A percentile compares a stretch with the other conserved stretches of the same genome.
Evolutionary conservation across 2,888 invertebrate species (phyloP).

Genomic region (Synanthedon vespiformis): DNA sequence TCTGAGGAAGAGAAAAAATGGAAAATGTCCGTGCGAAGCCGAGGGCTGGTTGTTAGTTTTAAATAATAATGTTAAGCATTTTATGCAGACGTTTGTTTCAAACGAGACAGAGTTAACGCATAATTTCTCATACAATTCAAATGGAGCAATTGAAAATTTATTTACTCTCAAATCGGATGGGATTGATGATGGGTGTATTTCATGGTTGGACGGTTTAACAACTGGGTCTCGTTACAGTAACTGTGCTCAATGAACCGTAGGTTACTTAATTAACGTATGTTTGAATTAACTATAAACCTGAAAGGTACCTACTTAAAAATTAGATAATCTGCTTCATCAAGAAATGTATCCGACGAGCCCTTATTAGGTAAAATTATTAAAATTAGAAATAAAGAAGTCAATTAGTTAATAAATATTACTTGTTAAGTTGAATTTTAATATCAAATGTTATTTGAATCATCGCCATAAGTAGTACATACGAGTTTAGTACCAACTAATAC

Average conservation of each 20-base stretch:
- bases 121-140: slow-evolving; percentile 19
- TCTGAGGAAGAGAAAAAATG: too few species aligned
- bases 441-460: too few species aligned
- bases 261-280: slow-evolving; percentile 7
- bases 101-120: neutral
- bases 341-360: too few species aligned
- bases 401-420: too few species aligned
- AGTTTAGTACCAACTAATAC: too few species aligned
- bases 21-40: too few species aligned
- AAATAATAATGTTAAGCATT: neutral
- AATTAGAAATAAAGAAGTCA: too few species aligned
- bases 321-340: too few species aligned
- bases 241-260: slow-evolving; percentile 25
- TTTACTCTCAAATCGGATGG: slow-evolving; percentile 10
- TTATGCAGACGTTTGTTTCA: neutral
- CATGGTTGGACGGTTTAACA: slow-evolving; percentile 21
- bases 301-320: too few species aligned
- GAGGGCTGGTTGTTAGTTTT: neutral
- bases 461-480: too few species aligned
- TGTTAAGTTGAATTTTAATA: too few species aligned
- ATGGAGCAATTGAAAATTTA: slow-evolving; percentile 34
- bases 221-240: slow-evolving; percentile 1
- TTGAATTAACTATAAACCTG: neutral
- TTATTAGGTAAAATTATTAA: too few species aligned
- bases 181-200: slow-evolving; percentile 28